Evolutionary conservation across 2,113 vertebrate genomes (phyloP).

Genomic region (Oncorhynchus tshawytscha): DNA sequence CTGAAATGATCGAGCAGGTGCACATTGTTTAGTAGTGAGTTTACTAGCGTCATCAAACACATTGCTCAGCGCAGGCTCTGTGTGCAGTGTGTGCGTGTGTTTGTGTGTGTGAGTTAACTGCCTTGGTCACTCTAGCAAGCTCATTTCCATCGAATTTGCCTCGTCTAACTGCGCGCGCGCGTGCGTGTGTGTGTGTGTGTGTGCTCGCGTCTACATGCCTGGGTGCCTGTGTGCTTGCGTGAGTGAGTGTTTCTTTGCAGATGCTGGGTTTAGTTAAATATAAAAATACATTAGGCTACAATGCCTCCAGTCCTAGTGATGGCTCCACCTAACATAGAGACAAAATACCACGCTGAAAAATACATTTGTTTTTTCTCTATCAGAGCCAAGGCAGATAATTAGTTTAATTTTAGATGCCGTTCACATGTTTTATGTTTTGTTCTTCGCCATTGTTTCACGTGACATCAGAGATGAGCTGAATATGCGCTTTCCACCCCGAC

Average conservation of each 20-base stretch:
- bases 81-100: too few species aligned
- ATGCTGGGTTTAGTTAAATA: too few species aligned
- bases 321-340: not conserved
- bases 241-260: not conserved
- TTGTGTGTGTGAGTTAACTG: too few species aligned
- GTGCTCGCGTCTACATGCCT: not conserved
- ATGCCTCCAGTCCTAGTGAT: not conserved
- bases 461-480: constrained; percentile 25
- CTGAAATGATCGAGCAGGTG: too few species aligned
- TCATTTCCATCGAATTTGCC: too few species aligned
- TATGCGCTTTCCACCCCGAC: constrained; percentile 9
- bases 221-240: not conserved
- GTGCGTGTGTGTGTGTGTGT: not conserved
- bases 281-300: too few species aligned
- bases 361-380: too few species aligned
- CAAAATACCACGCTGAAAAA: not conserved
- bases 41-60: too few species aligned
- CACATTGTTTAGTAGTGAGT: too few species aligned
- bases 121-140: too few species aligned
- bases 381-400: not conserved
- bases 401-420: not conserved
- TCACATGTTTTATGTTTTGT: not conserved
- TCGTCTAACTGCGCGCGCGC: not conserved
- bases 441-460: constrained; percentile 11
- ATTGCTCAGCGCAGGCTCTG: too few species aligned